These are phyloP conservation scores for Papilio glaucus DNA, from an alignment of 1,140 invertebrate genomes.

Conservation along the genomic window DNA sequence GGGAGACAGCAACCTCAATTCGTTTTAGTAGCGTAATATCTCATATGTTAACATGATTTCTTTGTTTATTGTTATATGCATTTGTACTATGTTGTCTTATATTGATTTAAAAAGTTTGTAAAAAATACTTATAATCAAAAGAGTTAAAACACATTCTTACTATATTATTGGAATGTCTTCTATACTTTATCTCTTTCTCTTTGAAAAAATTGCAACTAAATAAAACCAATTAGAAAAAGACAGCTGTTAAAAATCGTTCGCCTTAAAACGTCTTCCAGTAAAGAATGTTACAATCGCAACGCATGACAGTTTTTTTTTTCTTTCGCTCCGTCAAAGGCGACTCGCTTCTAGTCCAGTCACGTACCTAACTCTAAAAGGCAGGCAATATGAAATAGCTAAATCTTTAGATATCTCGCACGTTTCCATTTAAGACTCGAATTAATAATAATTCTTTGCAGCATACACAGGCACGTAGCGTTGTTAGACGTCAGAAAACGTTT, in stretches of 20 bases:
- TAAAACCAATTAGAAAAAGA: no score
- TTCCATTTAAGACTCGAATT: conserved; percentile 27
- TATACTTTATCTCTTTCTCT: no score
- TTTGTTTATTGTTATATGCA: no score
- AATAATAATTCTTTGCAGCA: conserved; percentile 11
- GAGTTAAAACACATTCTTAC: no score
- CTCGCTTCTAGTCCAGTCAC: conserved; percentile 27
- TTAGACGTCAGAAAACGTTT: conserved; percentile 4
- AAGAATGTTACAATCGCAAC: background rate
- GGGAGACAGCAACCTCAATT: no score
- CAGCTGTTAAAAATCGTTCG: background rate
- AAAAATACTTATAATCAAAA: no score
- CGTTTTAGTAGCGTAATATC: background rate
- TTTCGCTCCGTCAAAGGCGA: conserved; percentile 1
- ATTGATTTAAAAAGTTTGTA: no score
- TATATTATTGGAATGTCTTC: no score
- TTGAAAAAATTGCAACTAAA: no score
- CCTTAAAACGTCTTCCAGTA: background rate
- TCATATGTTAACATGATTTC: no score
- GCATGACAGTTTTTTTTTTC: conserved; percentile 10
- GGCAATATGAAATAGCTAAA: conserved; percentile 29
- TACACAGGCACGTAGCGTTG: conserved; percentile 24
- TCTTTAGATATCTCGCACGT: conserved; percentile 35
- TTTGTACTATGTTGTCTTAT: no score
- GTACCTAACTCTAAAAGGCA: conserved; percentile 32